phyloP scores from a whole-genome alignment of 2,113 vertebrate species.

The Lagopus leucura region DNA sequence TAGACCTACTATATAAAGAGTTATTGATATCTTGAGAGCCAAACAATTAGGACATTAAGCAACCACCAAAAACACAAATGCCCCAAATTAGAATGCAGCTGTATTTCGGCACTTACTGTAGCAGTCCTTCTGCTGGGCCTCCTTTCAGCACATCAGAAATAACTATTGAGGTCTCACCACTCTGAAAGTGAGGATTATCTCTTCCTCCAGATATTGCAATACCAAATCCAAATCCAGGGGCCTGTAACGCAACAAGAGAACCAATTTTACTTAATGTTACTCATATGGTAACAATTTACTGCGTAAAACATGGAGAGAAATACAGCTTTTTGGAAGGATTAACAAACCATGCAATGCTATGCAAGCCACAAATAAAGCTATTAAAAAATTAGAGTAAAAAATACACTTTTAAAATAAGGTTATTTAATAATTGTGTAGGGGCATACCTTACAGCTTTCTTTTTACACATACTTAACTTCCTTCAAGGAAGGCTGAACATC shows the following conservation, averaged over 20 bases:
- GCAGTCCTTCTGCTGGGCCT: constrained; percentile 94
- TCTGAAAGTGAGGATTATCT: constrained; percentile 99
- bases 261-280: background rate
- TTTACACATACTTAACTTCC: background rate
- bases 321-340: background rate
- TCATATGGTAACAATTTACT: background rate
- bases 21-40: background rate
- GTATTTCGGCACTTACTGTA: constrained; percentile 86
- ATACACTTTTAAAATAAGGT: background rate
- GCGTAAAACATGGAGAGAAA: background rate
- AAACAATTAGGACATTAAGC: background rate
- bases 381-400: background rate
- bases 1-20: background rate
- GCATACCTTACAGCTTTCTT: background rate
- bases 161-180: constrained; percentile 97
- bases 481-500: background rate
- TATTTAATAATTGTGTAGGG: background rate
- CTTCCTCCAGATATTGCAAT: constrained; percentile 98
- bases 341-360: background rate
- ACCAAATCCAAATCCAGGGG: constrained; percentile 98
- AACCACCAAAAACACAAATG: background rate
- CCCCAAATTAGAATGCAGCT: background rate
- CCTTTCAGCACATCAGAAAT: constrained; percentile 99
- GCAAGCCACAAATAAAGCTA: background rate
- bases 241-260: constrained; percentile 72